Base-by-base conservation (phyloP, 2,797 vertebrate genomes). In the Malurus splendens region DNA sequence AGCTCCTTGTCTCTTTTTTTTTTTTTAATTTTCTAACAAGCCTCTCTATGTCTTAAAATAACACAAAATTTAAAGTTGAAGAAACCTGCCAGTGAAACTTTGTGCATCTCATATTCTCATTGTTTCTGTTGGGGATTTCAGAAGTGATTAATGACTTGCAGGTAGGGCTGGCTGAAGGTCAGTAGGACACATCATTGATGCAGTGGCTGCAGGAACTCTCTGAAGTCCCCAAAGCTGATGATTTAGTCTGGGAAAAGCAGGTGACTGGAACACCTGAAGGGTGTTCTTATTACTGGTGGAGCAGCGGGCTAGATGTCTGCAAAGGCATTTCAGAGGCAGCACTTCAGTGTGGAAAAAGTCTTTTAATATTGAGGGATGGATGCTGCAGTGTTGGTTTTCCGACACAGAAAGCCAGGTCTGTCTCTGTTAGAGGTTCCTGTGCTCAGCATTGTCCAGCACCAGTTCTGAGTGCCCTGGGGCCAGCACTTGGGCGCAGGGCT, bases 91-190 rank as follows among this genome's bases (percentile, higher is more conserved):
- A 18, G 23, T 1, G 2, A 50, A 50, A 11, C 19, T 62, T 56
- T 66, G 36, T 50, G 12, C 24, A 5, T 86, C 52, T 78, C 9
- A 0, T 44, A 2, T 39, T 81, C 50, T 56, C 32, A 4, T 27
- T 41, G 48, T 66, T 65, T 39, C 45, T 32, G 4, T 56, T 89
- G 67, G 64, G 50, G 42, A 71, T 84, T 92, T 92, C 60, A 45
- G 60, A 28, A 76, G 54, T 61, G 89, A 90, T 83, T 73, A 79
- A 87, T 64, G 77, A 75, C 57, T 38, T 33, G 30, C 64, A 41
- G 86, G 79, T 70, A 90, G 77, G 64, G 67, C 80, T 87, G 73
- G 79, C 62, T 89, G 82, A 90, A 87, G 82, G 93, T 90, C 92
- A 87, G 50, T 14, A 27, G 71, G 71, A 84, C 42, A 9, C 64